Evolutionary conservation across 2,797 vertebrate species (phyloP).

Genomic region (Rhinichthys osculus): DNA sequence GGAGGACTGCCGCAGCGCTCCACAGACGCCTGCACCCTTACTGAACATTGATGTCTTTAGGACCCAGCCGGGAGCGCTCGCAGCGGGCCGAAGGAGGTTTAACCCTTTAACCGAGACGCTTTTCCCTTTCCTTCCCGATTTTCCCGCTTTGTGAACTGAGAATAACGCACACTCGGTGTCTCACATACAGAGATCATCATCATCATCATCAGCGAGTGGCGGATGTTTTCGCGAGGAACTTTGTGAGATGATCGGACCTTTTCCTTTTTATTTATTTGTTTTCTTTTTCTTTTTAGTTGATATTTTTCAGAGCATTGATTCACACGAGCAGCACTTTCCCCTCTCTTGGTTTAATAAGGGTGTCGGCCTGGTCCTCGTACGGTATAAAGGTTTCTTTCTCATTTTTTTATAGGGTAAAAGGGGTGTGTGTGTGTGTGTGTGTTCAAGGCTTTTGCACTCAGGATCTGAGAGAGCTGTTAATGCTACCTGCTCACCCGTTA

Average conservation of each 20-base stretch:
- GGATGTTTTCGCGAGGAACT: constrained; percentile 47
- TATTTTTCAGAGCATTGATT: background rate
- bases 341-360: constrained; percentile 50
- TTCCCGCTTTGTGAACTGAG: background rate
- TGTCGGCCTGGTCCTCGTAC: constrained; percentile 42
- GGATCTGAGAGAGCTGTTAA: constrained; percentile 49
- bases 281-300: constrained; percentile 64
- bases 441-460: constrained; percentile 42
- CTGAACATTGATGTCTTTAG: constrained; percentile 60
- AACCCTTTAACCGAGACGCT: constrained; percentile 68
- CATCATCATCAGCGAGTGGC: background rate
- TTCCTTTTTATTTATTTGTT: constrained; percentile 73
- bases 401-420: constrained; percentile 47
- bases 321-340: constrained; percentile 44
- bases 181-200: too few species aligned
- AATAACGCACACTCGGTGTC: too few species aligned
- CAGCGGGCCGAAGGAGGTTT: constrained; percentile 63
- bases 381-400: constrained; percentile 37
- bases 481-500: constrained; percentile 46
- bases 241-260: constrained; percentile 77
- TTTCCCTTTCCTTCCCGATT: constrained; percentile 52
- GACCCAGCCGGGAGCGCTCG: constrained; percentile 54
- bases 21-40: constrained; percentile 57
- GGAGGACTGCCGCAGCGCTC: constrained; percentile 35
- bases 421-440: constrained; percentile 3